These are phyloP conservation scores for Malacoctenus gilli DNA, from an alignment of 2,797 vertebrate genomes.

Conservation along the genomic window DNA sequence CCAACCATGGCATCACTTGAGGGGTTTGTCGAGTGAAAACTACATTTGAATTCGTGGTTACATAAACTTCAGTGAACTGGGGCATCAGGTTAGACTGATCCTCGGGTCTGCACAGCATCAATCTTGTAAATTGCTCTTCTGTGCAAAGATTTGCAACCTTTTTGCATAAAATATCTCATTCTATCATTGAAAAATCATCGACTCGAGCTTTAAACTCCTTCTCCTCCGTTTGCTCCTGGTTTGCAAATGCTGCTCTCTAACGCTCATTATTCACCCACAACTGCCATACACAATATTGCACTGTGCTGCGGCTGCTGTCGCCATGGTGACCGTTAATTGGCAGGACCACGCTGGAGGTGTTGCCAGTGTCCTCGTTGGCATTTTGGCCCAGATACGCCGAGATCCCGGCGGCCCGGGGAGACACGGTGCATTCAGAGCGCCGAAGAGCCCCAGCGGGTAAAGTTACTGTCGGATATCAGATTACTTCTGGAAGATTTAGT, in stretches of 20 bases:
- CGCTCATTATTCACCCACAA: conserved; percentile 38
- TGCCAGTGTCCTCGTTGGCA: conserved; percentile 53
- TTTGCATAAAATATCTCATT: too few species aligned
- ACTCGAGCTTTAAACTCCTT: too few species aligned
- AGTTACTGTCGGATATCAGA: not conserved
- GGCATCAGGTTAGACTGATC: conserved; percentile 6
- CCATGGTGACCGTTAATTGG: conserved; percentile 62
- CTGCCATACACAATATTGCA: conserved; percentile 54
- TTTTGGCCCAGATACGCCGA: conserved; percentile 61
- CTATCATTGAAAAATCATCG: too few species aligned
- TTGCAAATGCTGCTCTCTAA: conserved; percentile 35
- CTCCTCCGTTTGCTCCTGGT: not conserved
- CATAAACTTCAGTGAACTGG: conserved; percentile 17
- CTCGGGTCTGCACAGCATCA: too few species aligned
- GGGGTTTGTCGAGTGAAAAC: conserved; percentile 22
- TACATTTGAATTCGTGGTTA: conserved; percentile 24
- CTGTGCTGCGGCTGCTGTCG: conserved; percentile 53
- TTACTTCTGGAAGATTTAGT: not conserved
- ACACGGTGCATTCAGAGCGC: conserved; percentile 7
- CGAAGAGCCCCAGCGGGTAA: not conserved
- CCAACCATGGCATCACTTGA: not conserved
- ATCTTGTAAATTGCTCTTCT: too few species aligned
- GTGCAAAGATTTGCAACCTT: too few species aligned
- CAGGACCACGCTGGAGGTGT: conserved; percentile 39
- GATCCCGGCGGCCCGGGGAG: conserved; percentile 13